These are phyloP conservation scores for Nanorana parkeri DNA, from an alignment of 2,113 vertebrate species.

Conservation along the genomic window DNA sequence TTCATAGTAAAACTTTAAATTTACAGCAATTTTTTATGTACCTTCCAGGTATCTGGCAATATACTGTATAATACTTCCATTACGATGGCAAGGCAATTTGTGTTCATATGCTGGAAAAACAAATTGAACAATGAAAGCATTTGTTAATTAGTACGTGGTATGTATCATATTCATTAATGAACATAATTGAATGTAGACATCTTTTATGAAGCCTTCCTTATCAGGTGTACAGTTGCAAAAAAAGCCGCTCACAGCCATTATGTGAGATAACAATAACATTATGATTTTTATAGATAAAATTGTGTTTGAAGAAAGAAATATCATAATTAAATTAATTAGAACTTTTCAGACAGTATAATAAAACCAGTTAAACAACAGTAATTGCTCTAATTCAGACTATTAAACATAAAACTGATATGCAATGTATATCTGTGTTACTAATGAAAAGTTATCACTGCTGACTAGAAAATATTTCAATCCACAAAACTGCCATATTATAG, in stretches of 20 bases:
- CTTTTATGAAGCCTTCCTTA: neutral
- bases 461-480: too few species aligned
- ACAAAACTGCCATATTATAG: too few species aligned
- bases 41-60: neutral
- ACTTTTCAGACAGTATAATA: neutral
- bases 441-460: neutral
- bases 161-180: neutral
- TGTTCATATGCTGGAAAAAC: neutral
- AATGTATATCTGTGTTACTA: neutral
- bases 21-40: neutral
- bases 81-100: too few species aligned
- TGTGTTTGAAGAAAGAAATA: conserved; percentile 4
- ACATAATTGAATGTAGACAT: conserved; percentile 1
- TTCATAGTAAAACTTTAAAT: too few species aligned
- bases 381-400: neutral
- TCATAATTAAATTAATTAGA: conserved; percentile 13
- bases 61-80: neutral
- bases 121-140: neutral
- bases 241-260: too few species aligned
- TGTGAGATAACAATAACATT: neutral
- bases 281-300: neutral
- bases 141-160: neutral
- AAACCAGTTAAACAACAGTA: neutral
- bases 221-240: conserved; percentile 14
- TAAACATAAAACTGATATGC: neutral